phyloP scores from a whole-genome alignment of 2,797 vertebrate genomes.

The Avahi laniger region DNA sequence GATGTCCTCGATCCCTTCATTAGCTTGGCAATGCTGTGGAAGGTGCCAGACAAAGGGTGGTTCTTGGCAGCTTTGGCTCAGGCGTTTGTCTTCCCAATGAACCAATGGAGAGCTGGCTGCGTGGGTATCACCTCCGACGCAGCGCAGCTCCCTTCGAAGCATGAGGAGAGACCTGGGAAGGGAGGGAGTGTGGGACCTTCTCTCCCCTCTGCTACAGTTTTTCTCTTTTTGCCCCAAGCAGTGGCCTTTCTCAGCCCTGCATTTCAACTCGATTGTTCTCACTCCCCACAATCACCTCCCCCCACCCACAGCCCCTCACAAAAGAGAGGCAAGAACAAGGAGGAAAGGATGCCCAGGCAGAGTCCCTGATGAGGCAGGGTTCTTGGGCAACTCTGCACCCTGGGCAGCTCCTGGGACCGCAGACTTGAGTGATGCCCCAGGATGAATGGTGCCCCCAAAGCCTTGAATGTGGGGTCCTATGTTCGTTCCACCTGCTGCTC shows the following conservation, averaged over 20 bases:
- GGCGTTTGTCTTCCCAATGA: slow-evolving; percentile 12
- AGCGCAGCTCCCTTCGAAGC: background rate
- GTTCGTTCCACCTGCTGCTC: accelerated
- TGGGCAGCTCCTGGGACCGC: background rate
- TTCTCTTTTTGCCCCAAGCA: background rate
- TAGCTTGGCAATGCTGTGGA: background rate
- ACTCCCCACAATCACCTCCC: background rate
- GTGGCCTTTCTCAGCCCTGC: background rate
- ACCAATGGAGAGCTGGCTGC: background rate
- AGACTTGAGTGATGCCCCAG: background rate
- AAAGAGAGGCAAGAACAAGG: background rate
- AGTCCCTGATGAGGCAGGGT: background rate
- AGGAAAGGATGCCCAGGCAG: background rate
- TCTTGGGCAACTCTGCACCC: background rate
- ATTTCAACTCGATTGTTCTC: background rate
- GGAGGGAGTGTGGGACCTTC: too few species aligned
- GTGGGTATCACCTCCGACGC: background rate
- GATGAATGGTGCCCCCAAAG: accelerated
- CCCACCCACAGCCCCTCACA: background rate
- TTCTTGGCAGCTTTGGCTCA: background rate
- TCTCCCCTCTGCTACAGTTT: too few species aligned
- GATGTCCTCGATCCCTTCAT: background rate
- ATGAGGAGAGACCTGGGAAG: background rate
- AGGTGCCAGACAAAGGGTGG: background rate
- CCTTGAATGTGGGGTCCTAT: background rate